Base-by-base conservation (phyloP, 2,113 vertebrate species). In the Agelaius phoeniceus region DNA sequence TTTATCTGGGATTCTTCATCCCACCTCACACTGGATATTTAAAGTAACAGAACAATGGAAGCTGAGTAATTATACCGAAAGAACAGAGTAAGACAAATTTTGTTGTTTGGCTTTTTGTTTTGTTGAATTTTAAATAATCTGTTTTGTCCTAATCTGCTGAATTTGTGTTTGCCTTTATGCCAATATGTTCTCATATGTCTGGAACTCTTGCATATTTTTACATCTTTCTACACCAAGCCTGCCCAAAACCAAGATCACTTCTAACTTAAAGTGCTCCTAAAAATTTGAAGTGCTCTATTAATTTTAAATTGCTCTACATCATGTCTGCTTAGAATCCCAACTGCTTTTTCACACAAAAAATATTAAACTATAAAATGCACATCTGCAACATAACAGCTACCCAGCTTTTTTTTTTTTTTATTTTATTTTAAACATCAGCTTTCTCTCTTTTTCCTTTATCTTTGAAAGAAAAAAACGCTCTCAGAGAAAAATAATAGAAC, bases 261-360 rank as follows among this genome's bases (percentile, higher is more conserved):
- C 79, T 87, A 94, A 92, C 69, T 67, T 92, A 96, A 95, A 97
- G 80, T 48, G 66, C 59, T 96, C 67, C 84, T 97, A 94, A 97
- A 95, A 94, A 93, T 87, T 35, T 93, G 81, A 94, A 96, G 82
- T 92, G 49, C 71, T 90, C 61, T 96, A 91, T 96, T 94, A 96
- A 93, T 97, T 97, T 97, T 93, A 94, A 97, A 96, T 95, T 97
- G 90, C 57, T 92, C 59, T 97, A 87, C 54, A 83, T 96, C 73
- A 91, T 91, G 77, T 48, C 66, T 97, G 43, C 93, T 93, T 75
- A 90, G 92, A 82, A 92, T 96, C 93, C 48, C 87, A 89, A 88
- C 91, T 95, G 67, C 88, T 94, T 52, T 82, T 93, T 57, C 58
- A 48, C 6, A 0, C 82, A 71, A 75, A 91, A 84, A 90, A 80